These are phyloP conservation scores for Ruditapes philippinarum DNA, from an alignment of 1,140 invertebrate species.

Conservation along the genomic window DNA sequence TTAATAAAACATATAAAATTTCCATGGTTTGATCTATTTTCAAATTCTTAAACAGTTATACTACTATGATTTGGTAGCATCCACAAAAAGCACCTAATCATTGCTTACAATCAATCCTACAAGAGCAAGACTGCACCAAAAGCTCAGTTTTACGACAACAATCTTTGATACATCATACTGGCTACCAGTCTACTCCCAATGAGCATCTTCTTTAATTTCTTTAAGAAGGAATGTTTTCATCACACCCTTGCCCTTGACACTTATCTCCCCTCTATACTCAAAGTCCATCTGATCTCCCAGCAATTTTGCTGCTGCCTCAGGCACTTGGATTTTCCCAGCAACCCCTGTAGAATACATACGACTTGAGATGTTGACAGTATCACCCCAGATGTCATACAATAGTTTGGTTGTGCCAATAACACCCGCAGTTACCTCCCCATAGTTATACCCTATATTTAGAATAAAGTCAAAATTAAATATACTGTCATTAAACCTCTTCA, in stretches of 20 bases:
- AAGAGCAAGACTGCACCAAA: too few relatives aligned
- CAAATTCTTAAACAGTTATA: too few relatives aligned
- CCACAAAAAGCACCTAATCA: too few relatives aligned
- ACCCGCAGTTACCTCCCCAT: slow-evolving; percentile 97
- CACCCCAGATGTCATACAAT: slow-evolving; percentile 99
- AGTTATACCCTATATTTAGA: slow-evolving; percentile 91
- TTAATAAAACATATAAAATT: too few relatives aligned
- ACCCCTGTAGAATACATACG: slow-evolving; percentile 95
- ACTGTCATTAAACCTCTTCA: slow-evolving; percentile 95
- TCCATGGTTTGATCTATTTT: too few relatives aligned
- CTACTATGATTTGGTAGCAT: too few relatives aligned
- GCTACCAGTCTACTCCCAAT: slow-evolving; percentile 73
- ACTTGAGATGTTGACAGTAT: slow-evolving; percentile 98
- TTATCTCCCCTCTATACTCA: slow-evolving; percentile 84
- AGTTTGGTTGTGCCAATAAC: slow-evolving; percentile 98
- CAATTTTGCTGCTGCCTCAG: slow-evolving; percentile 84
- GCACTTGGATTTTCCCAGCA: slow-evolving; percentile 94
- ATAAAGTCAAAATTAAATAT: slow-evolving; percentile 95
- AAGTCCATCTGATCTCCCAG: slow-evolving; percentile 88
- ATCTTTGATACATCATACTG: too few relatives aligned
- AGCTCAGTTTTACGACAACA: too few relatives aligned
- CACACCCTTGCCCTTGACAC: slow-evolving; percentile 86
- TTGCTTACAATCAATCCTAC: too few relatives aligned
- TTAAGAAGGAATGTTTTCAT: slow-evolving; percentile 90
- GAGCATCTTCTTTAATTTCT: slow-evolving; percentile 78